phyloP scores from a whole-genome alignment of 2,888 invertebrate species.

The Phyllotreta cruciferae region DNA sequence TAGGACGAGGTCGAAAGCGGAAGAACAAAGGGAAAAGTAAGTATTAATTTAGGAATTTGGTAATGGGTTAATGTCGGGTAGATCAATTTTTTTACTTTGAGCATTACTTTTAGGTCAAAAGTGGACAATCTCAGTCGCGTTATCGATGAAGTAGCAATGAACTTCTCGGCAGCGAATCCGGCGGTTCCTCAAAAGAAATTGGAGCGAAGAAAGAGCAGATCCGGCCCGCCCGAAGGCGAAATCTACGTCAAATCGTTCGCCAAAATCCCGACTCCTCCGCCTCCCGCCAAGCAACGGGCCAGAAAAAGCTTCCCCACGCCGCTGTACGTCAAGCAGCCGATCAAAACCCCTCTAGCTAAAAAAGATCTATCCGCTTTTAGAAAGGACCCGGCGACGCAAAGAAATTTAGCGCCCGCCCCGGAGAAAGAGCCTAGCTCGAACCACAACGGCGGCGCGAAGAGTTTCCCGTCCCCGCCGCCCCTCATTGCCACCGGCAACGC shows the following conservation, averaged over 20 bases:
- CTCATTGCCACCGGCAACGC: too few species aligned
- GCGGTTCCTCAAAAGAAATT: constrained; percentile 30
- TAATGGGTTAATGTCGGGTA: background rate
- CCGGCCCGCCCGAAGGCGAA: constrained; percentile 42
- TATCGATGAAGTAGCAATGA: constrained; percentile 46
- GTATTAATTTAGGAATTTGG: constrained; percentile 16
- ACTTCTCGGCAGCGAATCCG: constrained; percentile 42
- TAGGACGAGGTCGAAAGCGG: constrained; percentile 52
- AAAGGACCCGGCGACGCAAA: constrained; percentile 11
- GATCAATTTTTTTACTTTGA: too few species aligned
- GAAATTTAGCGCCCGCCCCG: background rate
- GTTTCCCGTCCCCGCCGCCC: too few species aligned
- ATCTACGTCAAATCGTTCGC: constrained; percentile 55
- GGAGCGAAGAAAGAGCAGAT: constrained; percentile 22
- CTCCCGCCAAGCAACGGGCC: constrained; percentile 50
- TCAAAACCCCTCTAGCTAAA: constrained; percentile 7
- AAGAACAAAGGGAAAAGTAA: constrained; percentile 48
- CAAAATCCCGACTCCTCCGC: constrained; percentile 43
- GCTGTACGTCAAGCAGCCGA: constrained; percentile 34
- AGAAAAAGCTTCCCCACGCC: constrained; percentile 54
- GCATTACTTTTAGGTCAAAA: constrained; percentile 34
- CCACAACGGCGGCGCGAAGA: too few species aligned
- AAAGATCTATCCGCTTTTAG: constrained; percentile 13
- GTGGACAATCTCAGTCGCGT: constrained; percentile 44
- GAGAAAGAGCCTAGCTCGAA: too few species aligned